These are phyloP conservation scores for Jacana jacana DNA, from an alignment of 2,113 vertebrate genomes.

Conservation along the genomic window DNA sequence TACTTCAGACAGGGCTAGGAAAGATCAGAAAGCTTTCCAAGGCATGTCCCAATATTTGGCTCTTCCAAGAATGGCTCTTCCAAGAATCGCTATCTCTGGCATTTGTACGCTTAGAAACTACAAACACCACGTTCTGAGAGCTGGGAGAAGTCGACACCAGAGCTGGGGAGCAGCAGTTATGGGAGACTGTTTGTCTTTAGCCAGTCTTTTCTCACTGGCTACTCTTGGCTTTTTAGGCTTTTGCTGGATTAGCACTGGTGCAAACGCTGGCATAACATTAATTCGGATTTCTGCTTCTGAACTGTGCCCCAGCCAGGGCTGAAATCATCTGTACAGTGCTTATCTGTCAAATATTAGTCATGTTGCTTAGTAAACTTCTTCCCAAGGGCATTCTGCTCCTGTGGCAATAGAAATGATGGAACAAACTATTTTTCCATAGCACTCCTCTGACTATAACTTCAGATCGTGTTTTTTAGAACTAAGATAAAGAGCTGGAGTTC, in stretches of 20 bases:
- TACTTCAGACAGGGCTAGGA: neutral
- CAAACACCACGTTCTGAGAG: neutral
- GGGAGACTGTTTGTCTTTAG: neutral
- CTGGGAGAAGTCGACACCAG: neutral
- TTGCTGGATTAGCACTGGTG: neutral
- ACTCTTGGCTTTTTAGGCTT: neutral
- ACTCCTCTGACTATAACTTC: neutral
- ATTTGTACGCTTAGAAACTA: neutral
- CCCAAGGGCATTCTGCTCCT: neutral
- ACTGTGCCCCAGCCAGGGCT: neutral
- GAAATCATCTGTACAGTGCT: neutral
- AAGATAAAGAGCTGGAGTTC: neutral
- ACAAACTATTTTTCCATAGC: neutral
- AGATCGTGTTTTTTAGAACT: neutral
- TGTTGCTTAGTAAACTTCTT: neutral
- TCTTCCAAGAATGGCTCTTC: neutral
- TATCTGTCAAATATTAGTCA: conserved; percentile 2
- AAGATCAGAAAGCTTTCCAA: neutral
- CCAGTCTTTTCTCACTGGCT: neutral
- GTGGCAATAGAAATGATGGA: neutral
- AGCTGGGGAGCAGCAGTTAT: neutral
- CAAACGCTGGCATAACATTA: neutral
- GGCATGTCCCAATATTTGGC: neutral
- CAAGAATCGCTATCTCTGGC: neutral
- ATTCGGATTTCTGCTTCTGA: conserved; percentile 2